Evolutionary conservation across 2,113 vertebrate genomes (phyloP), one percentile per base, ranked within the genome.

Genomic region (Tiliqua scincoides): DNA sequence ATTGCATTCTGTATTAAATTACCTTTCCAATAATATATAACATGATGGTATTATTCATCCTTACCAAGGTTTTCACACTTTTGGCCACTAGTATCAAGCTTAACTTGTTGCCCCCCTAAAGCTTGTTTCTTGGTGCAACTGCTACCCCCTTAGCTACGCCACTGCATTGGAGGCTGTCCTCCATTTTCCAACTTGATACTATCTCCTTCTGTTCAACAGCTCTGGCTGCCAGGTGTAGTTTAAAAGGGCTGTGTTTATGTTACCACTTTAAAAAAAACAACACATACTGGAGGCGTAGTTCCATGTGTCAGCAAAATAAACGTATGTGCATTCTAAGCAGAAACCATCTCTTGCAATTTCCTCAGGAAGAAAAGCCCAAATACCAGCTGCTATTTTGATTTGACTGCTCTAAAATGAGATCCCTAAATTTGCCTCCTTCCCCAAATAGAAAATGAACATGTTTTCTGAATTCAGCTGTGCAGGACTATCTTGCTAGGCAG

Each of bases 201-300:
- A 48, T 48, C 27, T 52, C 68, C 32, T 83, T 72, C 68, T 61
- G 54, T 73, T 73, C 35, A 40, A 37, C 25, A 20, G 15, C 35
- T 43, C 25, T 83, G 23, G 88, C 92, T 95, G 92, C 91, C 88
- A 92, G 82, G 81, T 90, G n/a, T 93, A 90, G 87, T 93, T 91
- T 86, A 89, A 0, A 92, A 91, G 84, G 82, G 75, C 91, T 91
- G 86, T 93, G 84, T 93, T 92, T 93, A 94, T 84, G 35, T 88
- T 92, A 92, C 72, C 90, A 87, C 90, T 92, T 89, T 93, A 91
- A 91, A 73, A 93, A 92, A 91, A 93, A 80, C 83, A 91, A 91
- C n/a, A n/a, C n/a, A 89, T 84, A 91, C 91, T 88, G 93, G 78
- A 91, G 92, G 91, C 70, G 12, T 93, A 77, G 85, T 92, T 91